A percentile compares a stretch with the other conserved stretches of the same genome.
Conservation (phyloP, 2,113 vertebrate species). For the Tapirus terrestris region DNA sequence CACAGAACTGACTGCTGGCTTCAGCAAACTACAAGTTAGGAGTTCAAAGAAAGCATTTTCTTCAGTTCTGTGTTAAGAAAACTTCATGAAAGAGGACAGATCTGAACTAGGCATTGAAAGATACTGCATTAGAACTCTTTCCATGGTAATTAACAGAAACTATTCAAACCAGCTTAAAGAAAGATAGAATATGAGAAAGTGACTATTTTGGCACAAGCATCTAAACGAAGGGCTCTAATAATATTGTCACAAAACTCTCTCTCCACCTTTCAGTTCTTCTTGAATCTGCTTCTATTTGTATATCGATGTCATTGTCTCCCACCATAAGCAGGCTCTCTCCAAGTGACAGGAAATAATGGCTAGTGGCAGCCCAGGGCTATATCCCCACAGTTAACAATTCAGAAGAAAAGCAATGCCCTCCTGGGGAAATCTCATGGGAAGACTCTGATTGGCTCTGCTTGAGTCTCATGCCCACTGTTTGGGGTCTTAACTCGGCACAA, state of each 20-base stretch:
- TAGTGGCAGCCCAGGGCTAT: neutral
- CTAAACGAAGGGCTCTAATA: neutral
- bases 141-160: neutral
- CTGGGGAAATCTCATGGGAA: neutral
- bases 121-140: neutral
- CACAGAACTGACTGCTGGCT: neutral
- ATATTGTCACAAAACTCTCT: neutral
- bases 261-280: neutral
- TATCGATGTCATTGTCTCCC: neutral
- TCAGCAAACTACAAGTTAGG: neutral
- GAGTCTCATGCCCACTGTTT: neutral
- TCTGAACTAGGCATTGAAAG: neutral
- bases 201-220: neutral
- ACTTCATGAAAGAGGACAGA: neutral
- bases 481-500: neutral
- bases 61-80: neutral
- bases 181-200: neutral
- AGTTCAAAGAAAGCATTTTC: slow-evolving; percentile 27
- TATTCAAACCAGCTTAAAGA: neutral
- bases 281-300: neutral
- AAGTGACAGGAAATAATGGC: neutral
- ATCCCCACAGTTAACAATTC: neutral
- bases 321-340: neutral
- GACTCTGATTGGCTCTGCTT: neutral
- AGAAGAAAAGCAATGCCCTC: neutral